These are phyloP conservation scores for Dione vanillae DNA, from an alignment of 2,888 invertebrate genomes.

Conservation along the genomic window DNA sequence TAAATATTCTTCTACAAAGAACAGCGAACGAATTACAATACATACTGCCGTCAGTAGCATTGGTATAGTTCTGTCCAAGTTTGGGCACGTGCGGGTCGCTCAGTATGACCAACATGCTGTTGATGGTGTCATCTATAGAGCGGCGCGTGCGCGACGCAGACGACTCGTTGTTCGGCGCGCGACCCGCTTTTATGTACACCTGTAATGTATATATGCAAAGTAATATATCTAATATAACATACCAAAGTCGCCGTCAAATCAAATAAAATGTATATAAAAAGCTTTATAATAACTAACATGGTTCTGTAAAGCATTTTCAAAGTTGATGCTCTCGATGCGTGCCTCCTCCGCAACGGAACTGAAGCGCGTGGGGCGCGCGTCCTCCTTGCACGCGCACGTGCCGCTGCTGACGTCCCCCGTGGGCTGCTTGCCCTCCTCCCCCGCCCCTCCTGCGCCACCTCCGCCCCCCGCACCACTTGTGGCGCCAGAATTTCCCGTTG, in stretches of 20 bases:
- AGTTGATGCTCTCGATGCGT: constrained; percentile 85
- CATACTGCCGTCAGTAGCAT: constrained; percentile 60
- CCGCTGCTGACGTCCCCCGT: constrained; percentile 74
- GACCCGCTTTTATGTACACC: constrained; percentile 67
- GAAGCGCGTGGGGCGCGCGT: constrained; percentile 57
- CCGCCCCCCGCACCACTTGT: constrained; percentile 64
- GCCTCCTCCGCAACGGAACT: constrained; percentile 78
- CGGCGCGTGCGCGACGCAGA: constrained; percentile 54
- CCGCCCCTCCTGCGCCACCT: constrained; percentile 23
- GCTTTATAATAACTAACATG: constrained; percentile 81
- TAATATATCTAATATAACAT: too few species aligned
- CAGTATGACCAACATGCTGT: constrained; percentile 72
- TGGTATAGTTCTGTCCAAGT: constrained; percentile 59
- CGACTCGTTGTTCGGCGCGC: constrained; percentile 40
- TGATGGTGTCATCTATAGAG: constrained; percentile 62
- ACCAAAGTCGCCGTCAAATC: too few species aligned
- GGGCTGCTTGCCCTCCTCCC: constrained; percentile 45
- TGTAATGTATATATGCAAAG: too few species aligned
- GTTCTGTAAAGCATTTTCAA: constrained; percentile 93
- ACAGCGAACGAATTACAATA: not conserved
- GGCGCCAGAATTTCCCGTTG: constrained; percentile 52
- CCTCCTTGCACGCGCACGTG: constrained; percentile 64
- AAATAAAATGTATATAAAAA: not conserved
- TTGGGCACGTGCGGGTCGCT: constrained; percentile 60
- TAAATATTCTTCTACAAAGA: not conserved